A percentile compares a stretch with the other conserved stretches of the same genome.
phyloP scores from a whole-genome alignment of 2,797 vertebrate genomes.

The Mormyrus proboscirostris region DNA sequence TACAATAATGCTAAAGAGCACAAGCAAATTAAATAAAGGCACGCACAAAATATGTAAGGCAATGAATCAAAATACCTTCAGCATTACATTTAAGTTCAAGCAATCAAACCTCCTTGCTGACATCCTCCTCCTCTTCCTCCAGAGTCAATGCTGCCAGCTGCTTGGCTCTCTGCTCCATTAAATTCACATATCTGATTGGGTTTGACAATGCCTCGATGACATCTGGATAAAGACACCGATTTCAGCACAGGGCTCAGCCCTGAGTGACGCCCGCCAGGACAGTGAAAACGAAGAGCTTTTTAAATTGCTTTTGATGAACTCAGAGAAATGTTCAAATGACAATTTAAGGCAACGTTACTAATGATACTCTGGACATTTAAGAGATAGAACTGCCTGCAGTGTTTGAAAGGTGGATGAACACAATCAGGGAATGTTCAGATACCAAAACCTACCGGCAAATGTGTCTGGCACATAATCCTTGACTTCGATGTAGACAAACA shows the following conservation, averaged over 20 bases:
- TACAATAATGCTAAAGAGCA: background rate
- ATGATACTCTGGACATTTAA: background rate
- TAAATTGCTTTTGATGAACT: background rate
- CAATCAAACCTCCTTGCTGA: slow-evolving; percentile 74
- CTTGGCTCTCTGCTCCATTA: slow-evolving; percentile 95
- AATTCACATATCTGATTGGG: slow-evolving; percentile 90
- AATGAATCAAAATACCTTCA: background rate
- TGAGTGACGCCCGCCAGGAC: background rate
- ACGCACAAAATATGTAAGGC: background rate
- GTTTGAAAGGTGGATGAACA: background rate
- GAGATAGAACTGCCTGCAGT: background rate
- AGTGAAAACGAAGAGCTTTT: background rate
- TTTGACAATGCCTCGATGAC: slow-evolving; percentile 97
- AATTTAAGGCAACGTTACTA: background rate
- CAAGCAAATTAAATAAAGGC: background rate
- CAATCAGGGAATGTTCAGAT: background rate
- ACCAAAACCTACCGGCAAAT: slow-evolving; percentile 65
- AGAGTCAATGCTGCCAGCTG: slow-evolving; percentile 88
- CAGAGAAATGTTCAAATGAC: background rate
- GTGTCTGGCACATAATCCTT: slow-evolving; percentile 85
- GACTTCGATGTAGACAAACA: slow-evolving; percentile 81
- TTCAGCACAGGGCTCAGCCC: background rate
- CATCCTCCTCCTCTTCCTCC: slow-evolving; percentile 84
- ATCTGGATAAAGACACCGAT: slow-evolving; percentile 56
- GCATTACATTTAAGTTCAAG: background rate